These are phyloP conservation scores for Podotricha telesiphe DNA, from an alignment of 2,888 invertebrate genomes.

Conservation along the genomic window DNA sequence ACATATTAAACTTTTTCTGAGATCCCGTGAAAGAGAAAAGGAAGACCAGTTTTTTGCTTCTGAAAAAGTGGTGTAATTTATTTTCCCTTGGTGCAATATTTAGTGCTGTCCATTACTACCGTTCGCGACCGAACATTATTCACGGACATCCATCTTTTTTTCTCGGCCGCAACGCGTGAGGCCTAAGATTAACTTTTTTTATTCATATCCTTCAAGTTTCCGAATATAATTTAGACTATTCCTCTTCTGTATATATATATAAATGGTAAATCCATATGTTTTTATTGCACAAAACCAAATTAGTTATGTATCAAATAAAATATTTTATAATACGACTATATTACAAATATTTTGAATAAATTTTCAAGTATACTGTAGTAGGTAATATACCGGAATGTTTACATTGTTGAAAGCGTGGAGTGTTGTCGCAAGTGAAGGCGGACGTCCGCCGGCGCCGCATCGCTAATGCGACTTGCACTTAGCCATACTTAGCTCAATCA, in stretches of 20 bases:
- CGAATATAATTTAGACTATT: constrained; percentile 16
- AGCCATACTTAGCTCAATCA: constrained; percentile 50
- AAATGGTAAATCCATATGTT: background rate
- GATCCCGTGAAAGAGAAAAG: constrained; percentile 72
- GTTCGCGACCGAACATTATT: constrained; percentile 83
- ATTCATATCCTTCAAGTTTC: constrained; percentile 30
- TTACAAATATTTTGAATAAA: constrained; percentile 13
- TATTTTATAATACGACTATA: background rate
- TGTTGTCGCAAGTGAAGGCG: constrained; percentile 60
- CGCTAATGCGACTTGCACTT: constrained; percentile 77
- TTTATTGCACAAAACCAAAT: background rate
- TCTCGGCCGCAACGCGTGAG: constrained; percentile 65
- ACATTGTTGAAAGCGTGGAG: constrained; percentile 63
- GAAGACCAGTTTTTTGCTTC: constrained; percentile 76
- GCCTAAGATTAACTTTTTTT: constrained; percentile 64
- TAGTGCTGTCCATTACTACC: constrained; percentile 83
- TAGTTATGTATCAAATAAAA: background rate
- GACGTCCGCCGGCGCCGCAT: constrained; percentile 77
- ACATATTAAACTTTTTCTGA: constrained; percentile 78
- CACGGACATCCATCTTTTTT: constrained; percentile 80
- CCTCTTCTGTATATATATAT: background rate
- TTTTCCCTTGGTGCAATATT: constrained; percentile 82
- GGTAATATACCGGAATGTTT: constrained; percentile 55
- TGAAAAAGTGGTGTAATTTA: constrained; percentile 82
- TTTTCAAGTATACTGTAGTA: constrained; percentile 20